Evolutionary conservation across 2,797 vertebrate species (phyloP), one percentile per base, ranked within the genome.

Genomic region (Gadopsis bispinosus): DNA sequence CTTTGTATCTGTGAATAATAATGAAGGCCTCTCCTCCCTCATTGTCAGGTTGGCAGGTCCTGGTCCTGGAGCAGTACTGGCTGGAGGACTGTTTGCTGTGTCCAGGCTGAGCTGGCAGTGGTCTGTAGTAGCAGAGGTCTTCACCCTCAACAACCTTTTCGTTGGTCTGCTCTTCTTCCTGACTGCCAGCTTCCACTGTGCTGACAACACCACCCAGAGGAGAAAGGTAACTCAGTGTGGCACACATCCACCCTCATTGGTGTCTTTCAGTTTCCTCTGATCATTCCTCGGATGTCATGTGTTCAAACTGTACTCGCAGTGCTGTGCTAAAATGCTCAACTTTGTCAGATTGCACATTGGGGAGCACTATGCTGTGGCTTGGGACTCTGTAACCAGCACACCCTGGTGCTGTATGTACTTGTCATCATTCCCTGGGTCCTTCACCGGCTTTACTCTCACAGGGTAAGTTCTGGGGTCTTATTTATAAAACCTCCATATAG

Each of bases 141-240:
- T 99, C 83, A 96, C 97, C 88, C 96, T 99, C 89, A 99, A 99
- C 96, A 99, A 98, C 96, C 93, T 99, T 89, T 99, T 99, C 89
- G 94, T 98, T 75, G 97, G 96, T 66, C 91, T 98, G 89, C 95
- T 99, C 82, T 96, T 99, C 94, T 95, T 94, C 83, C 95, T 98
- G 83, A 93, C 93, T 1, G 94, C 88, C 84, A 91, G 83, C 88
- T 99, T 99, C 87, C 94, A 96, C 88, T 92, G 93, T 87, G 97
- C 97, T 80, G 87, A 95, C 75, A 94, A 94, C 62, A 86, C 95
- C 80, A 48, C 83, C 58, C 93, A 96, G 85, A 97, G 98, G 95
- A 94, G 91, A 84, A 98, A 98, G 97, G 98, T 99, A 96, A 94
- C 88, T 20, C 51, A 10, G 5, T 13, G 4, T 3, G 20, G 39